Conservation (phyloP, 1,140 invertebrate genomes). For the Chrysoperla carnea region DNA sequence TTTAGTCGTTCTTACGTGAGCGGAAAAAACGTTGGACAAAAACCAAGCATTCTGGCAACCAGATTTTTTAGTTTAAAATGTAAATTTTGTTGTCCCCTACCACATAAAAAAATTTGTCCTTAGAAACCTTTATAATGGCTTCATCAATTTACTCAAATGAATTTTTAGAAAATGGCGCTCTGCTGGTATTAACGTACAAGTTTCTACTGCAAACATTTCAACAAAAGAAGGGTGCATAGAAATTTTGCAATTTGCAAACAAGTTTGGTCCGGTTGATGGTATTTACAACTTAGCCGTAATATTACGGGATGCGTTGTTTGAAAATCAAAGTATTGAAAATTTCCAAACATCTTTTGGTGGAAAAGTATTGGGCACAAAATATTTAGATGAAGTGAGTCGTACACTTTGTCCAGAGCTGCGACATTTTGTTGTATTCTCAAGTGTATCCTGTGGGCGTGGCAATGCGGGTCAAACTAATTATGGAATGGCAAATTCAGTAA, state of each 20-base stretch:
- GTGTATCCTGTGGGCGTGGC: slow-evolving; percentile 41
- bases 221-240: slow-evolving; percentile 25
- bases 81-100: too few species aligned
- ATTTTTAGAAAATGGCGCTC: slow-evolving; percentile 24
- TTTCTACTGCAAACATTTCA: slow-evolving; percentile 23
- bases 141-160: too few species aligned
- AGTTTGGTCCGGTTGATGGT: slow-evolving; percentile 44
- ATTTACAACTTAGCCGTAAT: slow-evolving; percentile 62
- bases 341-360: slow-evolving; percentile 25
- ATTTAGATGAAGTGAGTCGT: slow-evolving; percentile 26
- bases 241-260: slow-evolving; percentile 33
- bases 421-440: slow-evolving; percentile 8
- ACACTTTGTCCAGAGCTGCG: slow-evolving; percentile 28
- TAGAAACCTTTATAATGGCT: too few species aligned
- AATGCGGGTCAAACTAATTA: slow-evolving; percentile 51
- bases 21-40: too few species aligned
- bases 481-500: slow-evolving; percentile 44
- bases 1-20: too few species aligned
- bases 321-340: slow-evolving; percentile 25
- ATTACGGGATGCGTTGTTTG: slow-evolving; percentile 25
- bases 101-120: too few species aligned
- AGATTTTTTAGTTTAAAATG: too few species aligned
- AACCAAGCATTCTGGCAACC: too few species aligned
- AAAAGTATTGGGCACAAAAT: slow-evolving; percentile 27
- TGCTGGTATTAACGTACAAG: slow-evolving; percentile 27